Evolutionary conservation across 2,888 invertebrate species (phyloP).

Genomic region (Magallana nippona): DNA sequence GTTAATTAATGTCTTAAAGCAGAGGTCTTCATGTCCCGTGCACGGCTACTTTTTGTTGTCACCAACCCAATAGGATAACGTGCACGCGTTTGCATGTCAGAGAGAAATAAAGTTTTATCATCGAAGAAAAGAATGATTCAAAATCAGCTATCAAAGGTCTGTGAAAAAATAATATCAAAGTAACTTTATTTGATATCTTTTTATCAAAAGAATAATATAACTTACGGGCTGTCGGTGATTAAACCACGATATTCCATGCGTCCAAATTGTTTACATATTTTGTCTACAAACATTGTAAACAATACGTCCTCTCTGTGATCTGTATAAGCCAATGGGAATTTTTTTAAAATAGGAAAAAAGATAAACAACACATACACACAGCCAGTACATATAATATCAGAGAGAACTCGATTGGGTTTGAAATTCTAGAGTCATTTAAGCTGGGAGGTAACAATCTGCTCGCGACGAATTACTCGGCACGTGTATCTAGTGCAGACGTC

Average conservation of each 20-base stretch:
- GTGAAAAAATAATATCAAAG: slow-evolving; percentile 24
- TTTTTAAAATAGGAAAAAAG: no score
- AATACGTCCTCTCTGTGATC: no score
- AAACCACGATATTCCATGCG: not conserved
- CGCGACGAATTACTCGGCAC: slow-evolving; percentile 11
- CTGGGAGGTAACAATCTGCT: not conserved
- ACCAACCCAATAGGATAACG: not conserved
- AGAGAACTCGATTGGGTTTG: not conserved
- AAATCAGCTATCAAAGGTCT: slow-evolving; percentile 20
- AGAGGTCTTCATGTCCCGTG: not conserved
- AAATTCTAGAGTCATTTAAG: not conserved
- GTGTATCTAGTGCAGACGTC: not conserved
- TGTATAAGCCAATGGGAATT: no score
- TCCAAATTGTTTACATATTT: slow-evolving; percentile 28
- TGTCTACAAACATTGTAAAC: slow-evolving; percentile 7
- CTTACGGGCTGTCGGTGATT: not conserved
- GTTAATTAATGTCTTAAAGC: slow-evolving; percentile 3
- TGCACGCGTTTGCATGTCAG: not conserved
- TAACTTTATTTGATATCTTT: slow-evolving; percentile 21
- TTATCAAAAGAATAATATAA: not conserved
- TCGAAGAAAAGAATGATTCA: not conserved
- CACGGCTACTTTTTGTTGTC: not conserved
- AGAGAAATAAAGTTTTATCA: slow-evolving; percentile 6
- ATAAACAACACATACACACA: not conserved
- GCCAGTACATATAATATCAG: not conserved